phyloP scores from a whole-genome alignment of 2,797 vertebrate genomes.

The Amblyopsis hoosieri region DNA sequence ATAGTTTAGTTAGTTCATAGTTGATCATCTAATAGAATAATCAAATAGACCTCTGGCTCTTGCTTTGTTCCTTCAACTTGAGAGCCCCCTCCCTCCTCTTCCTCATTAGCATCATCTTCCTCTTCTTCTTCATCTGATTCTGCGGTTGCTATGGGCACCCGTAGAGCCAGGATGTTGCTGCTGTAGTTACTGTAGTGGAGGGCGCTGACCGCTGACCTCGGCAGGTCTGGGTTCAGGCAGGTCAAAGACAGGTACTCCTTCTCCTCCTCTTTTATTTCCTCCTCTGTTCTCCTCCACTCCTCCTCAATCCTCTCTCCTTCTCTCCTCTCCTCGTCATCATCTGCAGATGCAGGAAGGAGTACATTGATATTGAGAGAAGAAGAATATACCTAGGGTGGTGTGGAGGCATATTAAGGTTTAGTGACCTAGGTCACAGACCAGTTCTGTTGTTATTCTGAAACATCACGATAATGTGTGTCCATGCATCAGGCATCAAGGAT shows the following conservation, averaged over 20 bases:
- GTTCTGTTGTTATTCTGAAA: no score
- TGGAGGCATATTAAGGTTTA: no score
- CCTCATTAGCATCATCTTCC: background rate
- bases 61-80: slow-evolving; percentile 3
- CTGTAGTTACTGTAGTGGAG: slow-evolving; percentile 5
- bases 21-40: background rate
- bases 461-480: no score
- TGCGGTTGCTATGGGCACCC: slow-evolving; percentile 53
- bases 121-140: slow-evolving; percentile 47
- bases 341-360: no score
- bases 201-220: background rate
- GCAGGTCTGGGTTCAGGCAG: slow-evolving; percentile 24
- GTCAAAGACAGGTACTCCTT: slow-evolving; percentile 52
- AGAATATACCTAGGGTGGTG: no score
- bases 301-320: no score
- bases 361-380: no score
- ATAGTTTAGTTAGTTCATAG: no score
- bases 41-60: background rate
- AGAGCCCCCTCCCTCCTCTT: slow-evolving; percentile 2
- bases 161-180: slow-evolving; percentile 36
- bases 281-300: background rate
- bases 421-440: no score
- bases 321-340: no score
- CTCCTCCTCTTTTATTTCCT: slow-evolving; percentile 13
- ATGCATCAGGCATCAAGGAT: no score